Evolutionary conservation across 2,113 vertebrate species (phyloP).

Genomic region (Tenrec ecaudatus): DNA sequence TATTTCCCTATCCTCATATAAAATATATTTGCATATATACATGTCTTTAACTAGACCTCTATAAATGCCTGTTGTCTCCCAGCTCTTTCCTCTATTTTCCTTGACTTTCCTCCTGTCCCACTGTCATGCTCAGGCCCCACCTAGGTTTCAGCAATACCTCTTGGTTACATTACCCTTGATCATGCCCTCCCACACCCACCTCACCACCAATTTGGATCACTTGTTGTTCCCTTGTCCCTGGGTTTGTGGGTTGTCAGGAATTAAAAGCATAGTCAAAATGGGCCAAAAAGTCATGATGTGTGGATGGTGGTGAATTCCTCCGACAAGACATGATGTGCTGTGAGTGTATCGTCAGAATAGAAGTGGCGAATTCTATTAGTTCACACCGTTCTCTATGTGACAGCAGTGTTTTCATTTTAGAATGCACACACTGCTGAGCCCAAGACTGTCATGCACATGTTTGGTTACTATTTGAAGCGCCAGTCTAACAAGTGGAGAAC

Average conservation of each 20-base stretch:
- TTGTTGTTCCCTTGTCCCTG: no score
- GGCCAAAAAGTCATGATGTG: background rate
- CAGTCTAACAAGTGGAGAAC: conserved; percentile 65
- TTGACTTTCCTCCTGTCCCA: no score
- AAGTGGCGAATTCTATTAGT: conserved; percentile 37
- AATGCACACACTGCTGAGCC: conserved; percentile 47
- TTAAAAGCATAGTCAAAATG: background rate
- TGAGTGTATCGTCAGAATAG: background rate
- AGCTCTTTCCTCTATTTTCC: no score
- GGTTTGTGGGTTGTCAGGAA: conserved; percentile 19
- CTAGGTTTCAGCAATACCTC: no score
- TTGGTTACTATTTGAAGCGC: conserved; percentile 61
- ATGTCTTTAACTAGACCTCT: no score
- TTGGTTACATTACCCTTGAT: no score
- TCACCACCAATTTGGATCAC: no score
- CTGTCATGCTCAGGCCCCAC: no score
- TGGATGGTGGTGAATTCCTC: background rate
- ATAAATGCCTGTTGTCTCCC: no score
- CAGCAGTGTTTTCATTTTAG: conserved; percentile 56
- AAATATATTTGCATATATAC: no score
- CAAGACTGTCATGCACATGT: conserved; percentile 32
- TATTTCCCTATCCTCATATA: no score
- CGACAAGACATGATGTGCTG: background rate
- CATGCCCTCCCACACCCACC: no score
- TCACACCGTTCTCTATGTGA: conserved; percentile 31